A percentile compares a stretch with the other conserved stretches of the same genome.
Evolutionary conservation across 2,888 invertebrate genomes (phyloP).

Genomic region (Trimorus sp.): DNA sequence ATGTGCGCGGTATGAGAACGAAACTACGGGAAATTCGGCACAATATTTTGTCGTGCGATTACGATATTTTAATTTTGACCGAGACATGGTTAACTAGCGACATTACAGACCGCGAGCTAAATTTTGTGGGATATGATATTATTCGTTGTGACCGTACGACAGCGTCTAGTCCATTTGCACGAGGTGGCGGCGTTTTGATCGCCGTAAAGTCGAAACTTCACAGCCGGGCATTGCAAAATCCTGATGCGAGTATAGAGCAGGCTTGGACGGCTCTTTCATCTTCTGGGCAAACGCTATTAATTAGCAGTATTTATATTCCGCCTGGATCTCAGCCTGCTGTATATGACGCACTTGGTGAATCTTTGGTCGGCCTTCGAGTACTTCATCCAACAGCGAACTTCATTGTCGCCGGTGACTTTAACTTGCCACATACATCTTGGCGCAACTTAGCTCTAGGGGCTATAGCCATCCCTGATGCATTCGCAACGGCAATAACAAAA

Average conservation of each 20-base stretch:
- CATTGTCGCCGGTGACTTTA: slow-evolving; percentile 3
- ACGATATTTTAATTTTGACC: slow-evolving; percentile 6
- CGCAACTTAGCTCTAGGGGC: not conserved
- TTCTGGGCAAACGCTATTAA: not conserved
- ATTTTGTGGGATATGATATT: not conserved
- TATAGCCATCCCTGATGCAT: not conserved
- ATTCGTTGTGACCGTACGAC: slow-evolving; percentile 8
- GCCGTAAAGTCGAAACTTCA: not conserved
- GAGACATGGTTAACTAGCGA: slow-evolving; percentile 15
- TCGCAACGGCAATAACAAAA: not conserved
- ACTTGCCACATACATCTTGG: slow-evolving; percentile 9
- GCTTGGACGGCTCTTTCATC: not conserved
- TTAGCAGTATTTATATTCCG: not conserved
- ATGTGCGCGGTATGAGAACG: too few species aligned
- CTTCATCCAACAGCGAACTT: not conserved
- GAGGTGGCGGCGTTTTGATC: slow-evolving; percentile 10
- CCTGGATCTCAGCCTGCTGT: not conserved
- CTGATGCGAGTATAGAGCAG: not conserved
- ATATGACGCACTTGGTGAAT: not conserved
- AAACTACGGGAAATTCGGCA: not conserved
- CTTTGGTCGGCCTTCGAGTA: not conserved
- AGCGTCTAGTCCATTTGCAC: not conserved
- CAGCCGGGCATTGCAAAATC: not conserved
- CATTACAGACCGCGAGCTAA: not conserved
- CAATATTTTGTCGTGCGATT: slow-evolving; percentile 3